phyloP scores from a whole-genome alignment of 2,888 invertebrate genomes.

The Dryocosmus kuriphilus region DNA sequence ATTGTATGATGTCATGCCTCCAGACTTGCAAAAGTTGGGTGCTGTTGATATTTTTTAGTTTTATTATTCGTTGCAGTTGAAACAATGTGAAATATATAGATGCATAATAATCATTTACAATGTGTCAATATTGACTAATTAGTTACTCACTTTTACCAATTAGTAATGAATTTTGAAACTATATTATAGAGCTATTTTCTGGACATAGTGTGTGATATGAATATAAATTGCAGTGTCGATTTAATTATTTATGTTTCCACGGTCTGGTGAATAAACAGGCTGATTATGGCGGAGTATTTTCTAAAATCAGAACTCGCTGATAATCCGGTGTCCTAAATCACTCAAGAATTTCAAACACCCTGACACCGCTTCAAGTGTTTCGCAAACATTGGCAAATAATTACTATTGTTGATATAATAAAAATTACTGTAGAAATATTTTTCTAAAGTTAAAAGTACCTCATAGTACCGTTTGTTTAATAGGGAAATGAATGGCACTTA shows the following conservation, averaged over 20 bases:
- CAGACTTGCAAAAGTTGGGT: neutral
- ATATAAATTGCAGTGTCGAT: slow-evolving; percentile 6
- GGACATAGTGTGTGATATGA: neutral
- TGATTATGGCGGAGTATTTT: neutral
- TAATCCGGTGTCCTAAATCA: neutral
- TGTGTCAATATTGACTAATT: neutral
- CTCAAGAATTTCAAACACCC: neutral
- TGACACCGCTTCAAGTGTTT: neutral
- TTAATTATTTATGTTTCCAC: neutral
- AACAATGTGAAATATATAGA: neutral
- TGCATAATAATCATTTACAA: neutral
- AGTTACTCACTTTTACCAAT: neutral
- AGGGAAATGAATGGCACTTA: neutral
- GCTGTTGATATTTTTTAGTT: neutral
- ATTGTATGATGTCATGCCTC: neutral
- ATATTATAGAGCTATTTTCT: neutral
- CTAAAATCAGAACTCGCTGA: slow-evolving; percentile 7
- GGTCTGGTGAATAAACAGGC: slow-evolving; percentile 1
- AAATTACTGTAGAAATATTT: no score
- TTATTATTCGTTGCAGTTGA: neutral
- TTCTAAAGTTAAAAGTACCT: no score
- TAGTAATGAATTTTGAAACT: neutral
- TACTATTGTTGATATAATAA: neutral
- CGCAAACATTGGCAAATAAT: neutral
- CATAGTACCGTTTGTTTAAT: neutral